Evolutionary conservation across 2,113 vertebrate species (phyloP).

Genomic region (Percopsis transmontana): DNA sequence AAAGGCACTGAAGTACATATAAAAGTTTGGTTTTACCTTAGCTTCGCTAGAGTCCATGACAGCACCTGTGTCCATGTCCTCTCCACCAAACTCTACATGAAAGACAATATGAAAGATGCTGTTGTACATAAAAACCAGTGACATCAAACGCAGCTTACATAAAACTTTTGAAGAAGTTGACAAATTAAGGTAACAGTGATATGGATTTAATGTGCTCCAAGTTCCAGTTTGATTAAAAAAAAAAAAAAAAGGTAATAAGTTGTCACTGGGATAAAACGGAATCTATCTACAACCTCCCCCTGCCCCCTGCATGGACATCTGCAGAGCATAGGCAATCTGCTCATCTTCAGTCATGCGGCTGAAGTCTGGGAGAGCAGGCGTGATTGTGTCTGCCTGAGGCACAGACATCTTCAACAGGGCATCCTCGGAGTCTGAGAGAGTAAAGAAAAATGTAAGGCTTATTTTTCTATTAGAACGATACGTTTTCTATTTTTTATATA

Average conservation of each 20-base stretch:
- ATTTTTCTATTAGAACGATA: not conserved
- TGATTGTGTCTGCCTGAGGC: conserved; percentile 82
- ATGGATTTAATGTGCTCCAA: not conserved
- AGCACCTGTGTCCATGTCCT: conserved; percentile 86
- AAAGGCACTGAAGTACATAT: too few species aligned
- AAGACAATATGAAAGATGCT: not conserved
- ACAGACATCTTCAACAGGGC: conserved; percentile 94
- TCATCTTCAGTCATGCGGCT: conserved; percentile 97
- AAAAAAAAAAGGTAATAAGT: not conserved
- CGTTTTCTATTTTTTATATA: too few species aligned
- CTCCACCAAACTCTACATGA: conserved; percentile 81
- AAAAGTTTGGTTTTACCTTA: conserved; percentile 48
- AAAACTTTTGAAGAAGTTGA: too few species aligned
- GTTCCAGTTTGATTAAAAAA: not conserved
- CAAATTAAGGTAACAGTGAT: not conserved
- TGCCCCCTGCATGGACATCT: conserved; percentile 88
- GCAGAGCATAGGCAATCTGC: conserved; percentile 97
- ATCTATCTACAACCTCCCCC: conserved; percentile 73
- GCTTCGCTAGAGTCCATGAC: conserved; percentile 80
- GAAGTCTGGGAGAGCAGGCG: conserved; percentile 87
- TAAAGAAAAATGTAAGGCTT: not conserved
- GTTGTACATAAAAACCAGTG: too few species aligned
- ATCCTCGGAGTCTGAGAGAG: conserved; percentile 86
- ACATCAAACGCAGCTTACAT: too few species aligned
- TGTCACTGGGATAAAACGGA: not conserved